Evolutionary conservation across 2,113 vertebrate species (phyloP).

Genomic region (Argyrosomus japonicus): DNA sequence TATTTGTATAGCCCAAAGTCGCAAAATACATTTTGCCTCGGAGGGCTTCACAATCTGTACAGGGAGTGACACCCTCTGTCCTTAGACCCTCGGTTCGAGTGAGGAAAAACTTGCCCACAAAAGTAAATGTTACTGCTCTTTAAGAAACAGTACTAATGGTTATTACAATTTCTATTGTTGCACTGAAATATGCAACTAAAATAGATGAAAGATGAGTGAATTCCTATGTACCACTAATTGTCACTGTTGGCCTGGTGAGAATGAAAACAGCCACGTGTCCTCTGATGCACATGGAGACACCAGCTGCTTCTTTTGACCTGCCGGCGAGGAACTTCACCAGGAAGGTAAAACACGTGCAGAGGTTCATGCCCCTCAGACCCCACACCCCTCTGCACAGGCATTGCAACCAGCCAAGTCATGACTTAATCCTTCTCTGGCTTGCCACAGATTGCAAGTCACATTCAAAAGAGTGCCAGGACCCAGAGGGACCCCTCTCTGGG

Average conservation of each 20-base stretch:
- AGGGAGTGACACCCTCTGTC: no score
- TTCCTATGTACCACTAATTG: neutral
- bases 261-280: conserved; percentile 29
- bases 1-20: no score
- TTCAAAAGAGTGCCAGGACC: neutral
- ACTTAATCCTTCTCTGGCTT: neutral
- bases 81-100: no score
- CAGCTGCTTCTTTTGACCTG: conserved; percentile 41
- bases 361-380: neutral
- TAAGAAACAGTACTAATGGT: neutral
- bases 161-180: neutral
- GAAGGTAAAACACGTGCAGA: conserved; percentile 12
- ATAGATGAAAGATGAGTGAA: neutral
- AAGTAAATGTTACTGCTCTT: neutral
- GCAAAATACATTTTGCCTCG: no score
- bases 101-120: no score
- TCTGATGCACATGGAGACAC: conserved; percentile 27
- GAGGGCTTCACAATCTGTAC: no score
- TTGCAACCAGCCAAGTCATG: neutral
- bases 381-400: neutral
- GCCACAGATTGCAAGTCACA: neutral
- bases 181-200: neutral
- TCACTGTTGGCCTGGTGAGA: conserved; percentile 5
- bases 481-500: neutral
- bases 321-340: conserved; percentile 4